Conservation (phyloP, 2,797 vertebrate species). For the Sus cebifrons region DNA sequence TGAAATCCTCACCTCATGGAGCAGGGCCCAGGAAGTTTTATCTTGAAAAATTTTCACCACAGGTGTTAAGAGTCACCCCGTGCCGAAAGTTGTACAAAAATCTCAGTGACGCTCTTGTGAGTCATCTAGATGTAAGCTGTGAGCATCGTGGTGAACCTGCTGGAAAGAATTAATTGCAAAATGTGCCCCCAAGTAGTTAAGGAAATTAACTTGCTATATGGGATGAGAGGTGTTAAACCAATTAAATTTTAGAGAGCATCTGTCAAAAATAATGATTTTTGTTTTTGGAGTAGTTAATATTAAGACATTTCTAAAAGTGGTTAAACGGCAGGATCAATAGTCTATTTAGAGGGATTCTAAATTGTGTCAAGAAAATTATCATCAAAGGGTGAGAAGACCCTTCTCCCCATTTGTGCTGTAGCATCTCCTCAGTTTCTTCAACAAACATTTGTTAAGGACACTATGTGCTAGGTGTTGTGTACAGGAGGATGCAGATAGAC, state of each 20-base stretch:
- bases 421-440: neutral
- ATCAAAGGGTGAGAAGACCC: neutral
- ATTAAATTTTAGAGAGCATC: slow-evolving; percentile 73
- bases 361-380: neutral
- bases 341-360: neutral
- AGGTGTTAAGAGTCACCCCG: neutral
- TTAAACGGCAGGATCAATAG: slow-evolving; percentile 1
- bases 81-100: neutral
- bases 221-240: slow-evolving; percentile 76
- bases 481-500: neutral
- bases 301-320: slow-evolving; percentile 70
- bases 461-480: neutral
- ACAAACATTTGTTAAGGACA: neutral
- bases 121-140: slow-evolving; percentile 11
- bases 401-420: neutral
- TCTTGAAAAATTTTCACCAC: neutral
- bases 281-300: slow-evolving; percentile 74
- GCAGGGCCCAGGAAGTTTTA: neutral
- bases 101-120: neutral
- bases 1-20: neutral
- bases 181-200: slow-evolving; percentile 74
- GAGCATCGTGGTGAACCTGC: slow-evolving; percentile 11
- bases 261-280: slow-evolving; percentile 78
- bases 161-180: slow-evolving; percentile 77
- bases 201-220: slow-evolving; percentile 72